Conservation (phyloP, 2,797 vertebrate species). For the Eurystomus glaucurus region DNA sequence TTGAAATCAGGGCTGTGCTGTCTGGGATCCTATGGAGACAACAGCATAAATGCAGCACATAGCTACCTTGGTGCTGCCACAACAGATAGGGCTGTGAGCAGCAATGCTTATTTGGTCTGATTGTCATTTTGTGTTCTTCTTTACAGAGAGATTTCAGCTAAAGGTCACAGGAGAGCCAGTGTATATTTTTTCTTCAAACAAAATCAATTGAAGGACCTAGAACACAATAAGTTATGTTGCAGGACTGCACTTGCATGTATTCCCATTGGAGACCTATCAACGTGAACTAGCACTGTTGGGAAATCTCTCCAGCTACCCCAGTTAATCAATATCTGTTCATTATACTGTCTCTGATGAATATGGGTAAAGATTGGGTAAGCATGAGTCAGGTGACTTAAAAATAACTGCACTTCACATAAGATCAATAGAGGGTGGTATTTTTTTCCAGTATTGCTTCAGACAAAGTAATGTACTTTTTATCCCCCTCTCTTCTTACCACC, state of each 20-base stretch:
- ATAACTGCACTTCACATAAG: slow-evolving; percentile 84
- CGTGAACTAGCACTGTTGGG: slow-evolving; percentile 82
- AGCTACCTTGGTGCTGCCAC: background rate
- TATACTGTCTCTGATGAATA: slow-evolving; percentile 85
- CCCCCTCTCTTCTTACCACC: background rate
- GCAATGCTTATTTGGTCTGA: slow-evolving; percentile 45
- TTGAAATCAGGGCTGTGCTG: background rate
- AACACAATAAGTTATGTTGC: slow-evolving; percentile 87
- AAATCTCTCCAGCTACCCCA: slow-evolving; percentile 86
- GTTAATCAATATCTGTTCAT: slow-evolving; percentile 91
- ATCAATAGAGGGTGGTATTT: slow-evolving; percentile 74
- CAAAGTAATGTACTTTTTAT: slow-evolving; percentile 45
- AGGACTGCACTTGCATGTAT: slow-evolving; percentile 73
- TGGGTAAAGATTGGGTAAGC: slow-evolving; percentile 85
- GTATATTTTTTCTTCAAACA: slow-evolving; percentile 80
- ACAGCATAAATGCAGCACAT: background rate
- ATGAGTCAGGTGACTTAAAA: slow-evolving; percentile 88
- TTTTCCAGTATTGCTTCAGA: slow-evolving; percentile 70
- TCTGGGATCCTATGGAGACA: background rate
- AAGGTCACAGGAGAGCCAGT: slow-evolving; percentile 84
- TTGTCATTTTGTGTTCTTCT: slow-evolving; percentile 48
- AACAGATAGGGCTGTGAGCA: background rate
- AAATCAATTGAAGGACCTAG: slow-evolving; percentile 87
- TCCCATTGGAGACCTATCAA: slow-evolving; percentile 85
- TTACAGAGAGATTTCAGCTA: slow-evolving; percentile 74